Base-by-base conservation (phyloP, 2,888 invertebrate genomes). In the Meganola albula region DNA sequence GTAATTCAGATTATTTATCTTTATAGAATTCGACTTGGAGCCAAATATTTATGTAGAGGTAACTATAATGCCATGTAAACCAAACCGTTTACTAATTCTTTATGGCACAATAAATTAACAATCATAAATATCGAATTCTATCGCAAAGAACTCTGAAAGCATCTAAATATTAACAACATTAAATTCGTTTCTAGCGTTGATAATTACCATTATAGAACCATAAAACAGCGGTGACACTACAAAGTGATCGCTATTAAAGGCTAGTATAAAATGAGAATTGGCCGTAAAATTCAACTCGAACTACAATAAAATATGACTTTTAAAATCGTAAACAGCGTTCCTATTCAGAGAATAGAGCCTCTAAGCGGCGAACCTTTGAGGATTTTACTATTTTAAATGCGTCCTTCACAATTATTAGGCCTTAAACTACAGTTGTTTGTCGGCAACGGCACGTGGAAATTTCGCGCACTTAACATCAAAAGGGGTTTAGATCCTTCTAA, bases 371-470 rank as follows among this genome's bases (percentile, higher is more conserved):
- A 22, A 39, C 47, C 63, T 67, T 66, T 59, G 49, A 58, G 58
- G 37, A 49, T 71, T 77, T 80, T 79, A 74, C 76, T 70, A 71
- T 74, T 72, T 69, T 68, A 70, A 64, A 53, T 59, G 57, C 50
- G 64, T 70, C 67, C 73, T 72, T 73, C 59, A 70, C 44, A 63
- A 72, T 71, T 64, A 63, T 51, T 57, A 55, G 53, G 44, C 44
- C 50, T 48, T 54, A 53, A 64, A 59, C 48, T 45, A 54, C 48
- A 40, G 25, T 37, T 54, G 58, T 74, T 76, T 79, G 79, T 74
- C 74, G 77, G 74, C 62, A 40, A 24, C 74, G 77, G 74, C 80
- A 71, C 78, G 79, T 75, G 79, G 67, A 64, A 53, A 30, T 57
- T 70, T 62, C 58, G 63, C 63, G 57, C 57, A 57, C 53, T 64